Base-by-base conservation (phyloP, 2,797 vertebrate genomes). In the Halcyon smyrnensis region DNA sequence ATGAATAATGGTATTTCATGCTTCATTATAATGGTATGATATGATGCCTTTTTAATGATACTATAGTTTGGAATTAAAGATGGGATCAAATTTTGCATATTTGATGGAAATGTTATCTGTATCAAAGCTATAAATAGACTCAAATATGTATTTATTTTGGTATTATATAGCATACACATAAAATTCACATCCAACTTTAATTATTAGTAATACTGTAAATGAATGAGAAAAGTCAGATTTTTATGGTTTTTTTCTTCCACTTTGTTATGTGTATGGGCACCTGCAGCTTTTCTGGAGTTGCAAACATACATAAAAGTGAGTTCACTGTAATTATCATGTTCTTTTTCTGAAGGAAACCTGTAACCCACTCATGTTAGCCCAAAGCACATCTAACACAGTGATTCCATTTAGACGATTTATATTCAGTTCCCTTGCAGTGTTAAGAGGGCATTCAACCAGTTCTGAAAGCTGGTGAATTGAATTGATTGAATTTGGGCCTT, bases 401-500 rank as follows among this genome's bases (percentile, higher is more conserved):
- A 89, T 91, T 96, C 82, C 87, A 36, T 92, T 95, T 68, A 93
- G 25, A 73, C 76, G 71, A 94, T 95, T 95, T 95, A 83, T 75
- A 93, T 95, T 95, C 86, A 27, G 57, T 95, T 96, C 57, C n/a
- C 70, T 87, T 89, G 60, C 83, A 87, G 67, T 84, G 32, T 75
- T 89, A 94, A 95, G 93, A 92, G 78, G 50, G 48, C 43, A 70
- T 96, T 93, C 93, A 94, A 25, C 73, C 64, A 60, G 34, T 96
- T 90, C 94, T 89, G 82, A 96, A 92, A 90, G 62, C 60, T 86
- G 62, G 63, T 84, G 91, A 95, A 94, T 89, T 93, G 90, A 89
- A 89, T 41, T 94, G 96, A 88, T 84, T 94, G 92, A 92, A 95
- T 84, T 96, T 77, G 69, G 34, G 43, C 70, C 75, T 97, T 94